Evolutionary conservation across 2,888 invertebrate genomes (phyloP).

Genomic region (Leptinotarsa tumamoca): DNA sequence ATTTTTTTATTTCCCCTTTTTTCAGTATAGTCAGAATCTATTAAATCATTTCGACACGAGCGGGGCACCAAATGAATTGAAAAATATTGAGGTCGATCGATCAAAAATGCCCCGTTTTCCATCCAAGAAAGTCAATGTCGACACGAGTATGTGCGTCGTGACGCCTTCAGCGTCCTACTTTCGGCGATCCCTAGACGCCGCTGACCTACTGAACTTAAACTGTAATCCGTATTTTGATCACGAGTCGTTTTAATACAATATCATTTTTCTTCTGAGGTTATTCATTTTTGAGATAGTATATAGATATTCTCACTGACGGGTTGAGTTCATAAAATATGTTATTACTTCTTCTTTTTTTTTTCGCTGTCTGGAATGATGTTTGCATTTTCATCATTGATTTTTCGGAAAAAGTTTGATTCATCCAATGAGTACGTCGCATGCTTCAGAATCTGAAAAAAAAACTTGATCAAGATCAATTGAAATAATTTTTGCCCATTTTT

Average conservation of each 20-base stretch:
- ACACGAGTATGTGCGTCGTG: slow-evolving; percentile 53
- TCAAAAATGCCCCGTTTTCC: slow-evolving; percentile 12
- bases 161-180: slow-evolving; percentile 52
- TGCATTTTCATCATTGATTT: too few relatives aligned
- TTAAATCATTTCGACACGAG: slow-evolving; percentile 1
- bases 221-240: slow-evolving; percentile 39
- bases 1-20: not conserved
- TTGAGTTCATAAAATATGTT: too few relatives aligned
- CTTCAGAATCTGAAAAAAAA: too few relatives aligned
- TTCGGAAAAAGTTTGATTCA: too few relatives aligned
- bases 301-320: too few relatives aligned
- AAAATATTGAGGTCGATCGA: slow-evolving; percentile 37
- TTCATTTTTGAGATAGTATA: not conserved
- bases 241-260: not conserved
- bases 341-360: too few relatives aligned
- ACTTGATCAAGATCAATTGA: too few relatives aligned
- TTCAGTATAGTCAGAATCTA: not conserved
- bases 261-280: slow-evolving; percentile 1
- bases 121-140: slow-evolving; percentile 55
- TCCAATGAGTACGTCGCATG: too few relatives aligned
- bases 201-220: slow-evolving; percentile 58
- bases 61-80: not conserved
- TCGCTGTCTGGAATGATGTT: too few relatives aligned
- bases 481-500: too few relatives aligned
- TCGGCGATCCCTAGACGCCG: slow-evolving; percentile 42